These are phyloP conservation scores for Anabacerthia variegaticeps DNA, from an alignment of 2,797 vertebrate species.

Conservation along the genomic window DNA sequence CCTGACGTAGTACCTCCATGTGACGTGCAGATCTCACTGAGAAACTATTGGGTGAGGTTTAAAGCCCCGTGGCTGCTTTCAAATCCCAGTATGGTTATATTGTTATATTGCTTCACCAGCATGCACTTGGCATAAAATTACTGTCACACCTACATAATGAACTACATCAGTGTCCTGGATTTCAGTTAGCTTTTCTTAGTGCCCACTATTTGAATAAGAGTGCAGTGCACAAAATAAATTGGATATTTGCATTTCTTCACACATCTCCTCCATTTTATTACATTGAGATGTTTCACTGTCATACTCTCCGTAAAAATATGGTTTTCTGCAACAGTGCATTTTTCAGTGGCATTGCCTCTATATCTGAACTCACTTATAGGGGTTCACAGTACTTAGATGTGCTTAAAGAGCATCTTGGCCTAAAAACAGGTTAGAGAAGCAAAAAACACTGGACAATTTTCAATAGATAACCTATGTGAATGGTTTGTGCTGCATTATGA, in stretches of 20 bases:
- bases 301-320: background rate
- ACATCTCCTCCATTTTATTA: background rate
- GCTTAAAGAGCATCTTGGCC: background rate
- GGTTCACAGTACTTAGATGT: background rate
- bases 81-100: background rate
- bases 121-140: background rate
- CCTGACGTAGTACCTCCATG: background rate
- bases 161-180: background rate
- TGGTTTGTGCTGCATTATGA: background rate
- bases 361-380: background rate
- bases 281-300: background rate
- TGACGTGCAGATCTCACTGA: background rate
- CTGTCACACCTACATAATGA: background rate
- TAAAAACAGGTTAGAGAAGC: background rate
- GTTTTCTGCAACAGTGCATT: background rate
- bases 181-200: background rate
- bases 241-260: background rate
- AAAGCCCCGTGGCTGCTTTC: background rate
- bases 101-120: background rate
- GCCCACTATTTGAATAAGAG: background rate
- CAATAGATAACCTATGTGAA: rapidly evolving
- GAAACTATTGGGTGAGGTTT: background rate
- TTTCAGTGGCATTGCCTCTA: background rate
- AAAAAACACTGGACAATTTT: background rate
- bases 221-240: background rate